Evolutionary conservation across 1,140 invertebrate species (phyloP).

Genomic region (Drosophila hydei): DNA sequence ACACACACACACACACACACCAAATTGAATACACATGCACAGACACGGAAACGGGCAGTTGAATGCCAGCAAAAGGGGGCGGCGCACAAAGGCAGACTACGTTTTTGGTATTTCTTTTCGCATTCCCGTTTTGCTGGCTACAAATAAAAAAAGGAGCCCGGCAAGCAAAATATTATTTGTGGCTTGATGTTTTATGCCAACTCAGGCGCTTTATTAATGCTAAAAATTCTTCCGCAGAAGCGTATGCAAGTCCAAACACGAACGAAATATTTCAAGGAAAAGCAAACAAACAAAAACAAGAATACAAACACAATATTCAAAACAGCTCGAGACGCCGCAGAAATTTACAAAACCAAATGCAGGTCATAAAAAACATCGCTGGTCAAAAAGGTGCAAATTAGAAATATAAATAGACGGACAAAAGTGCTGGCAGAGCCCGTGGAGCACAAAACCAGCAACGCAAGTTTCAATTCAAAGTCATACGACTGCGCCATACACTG

Average conservation of each 20-base stretch:
- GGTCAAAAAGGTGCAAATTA: slow-evolving; percentile 71
- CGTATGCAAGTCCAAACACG: slow-evolving; percentile 54
- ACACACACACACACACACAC: slow-evolving; percentile 1
- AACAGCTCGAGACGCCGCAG: not conserved
- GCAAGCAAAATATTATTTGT: slow-evolving; percentile 59
- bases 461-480: not conserved
- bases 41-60: slow-evolving; percentile 1
- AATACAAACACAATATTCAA: slow-evolving; percentile 3
- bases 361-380: slow-evolving; percentile 44
- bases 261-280: slow-evolving; percentile 27
- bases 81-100: slow-evolving; percentile 41
- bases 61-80: not conserved
- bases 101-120: slow-evolving; percentile 34
- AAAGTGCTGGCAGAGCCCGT: slow-evolving; percentile 15
- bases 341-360: slow-evolving; percentile 45
- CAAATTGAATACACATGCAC: not conserved
- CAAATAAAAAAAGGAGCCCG: slow-evolving; percentile 35
- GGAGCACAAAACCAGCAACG: slow-evolving; percentile 31
- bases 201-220: slow-evolving; percentile 71
- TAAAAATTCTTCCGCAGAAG: slow-evolving; percentile 31
- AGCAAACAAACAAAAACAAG: slow-evolving; percentile 4
- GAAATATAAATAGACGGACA: slow-evolving; percentile 52
- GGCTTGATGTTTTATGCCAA: slow-evolving; percentile 54
- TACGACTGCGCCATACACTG: not conserved
- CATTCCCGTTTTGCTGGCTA: slow-evolving; percentile 16